Conservation (phyloP, 2,113 vertebrate species). For the Phalacrocorax aristotelis region DNA sequence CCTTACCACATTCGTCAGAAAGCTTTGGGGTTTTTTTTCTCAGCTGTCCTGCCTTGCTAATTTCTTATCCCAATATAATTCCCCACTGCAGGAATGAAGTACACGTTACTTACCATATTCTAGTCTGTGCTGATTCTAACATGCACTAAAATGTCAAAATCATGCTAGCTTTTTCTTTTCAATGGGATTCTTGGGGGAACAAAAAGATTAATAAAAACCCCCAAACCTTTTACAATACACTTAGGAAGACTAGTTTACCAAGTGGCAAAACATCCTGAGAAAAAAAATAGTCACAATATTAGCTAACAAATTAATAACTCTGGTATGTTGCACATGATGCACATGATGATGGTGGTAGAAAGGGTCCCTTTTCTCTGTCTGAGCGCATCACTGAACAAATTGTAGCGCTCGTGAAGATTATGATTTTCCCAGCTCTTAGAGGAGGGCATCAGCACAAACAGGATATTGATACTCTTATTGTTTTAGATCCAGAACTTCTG, state of each 20-base stretch:
- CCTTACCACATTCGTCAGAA: background rate
- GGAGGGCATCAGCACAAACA: background rate
- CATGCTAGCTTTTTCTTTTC: background rate
- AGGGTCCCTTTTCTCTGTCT: background rate
- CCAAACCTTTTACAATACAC: background rate
- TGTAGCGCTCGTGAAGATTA: background rate
- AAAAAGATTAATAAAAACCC: accelerated
- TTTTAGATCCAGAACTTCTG: background rate
- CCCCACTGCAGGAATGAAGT: background rate
- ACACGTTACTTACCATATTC: background rate
- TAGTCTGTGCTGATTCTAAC: background rate
- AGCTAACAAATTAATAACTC: background rate
- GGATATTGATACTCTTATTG: background rate
- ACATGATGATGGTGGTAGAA: background rate
- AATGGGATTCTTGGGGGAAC: background rate
- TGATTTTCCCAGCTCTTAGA: background rate
- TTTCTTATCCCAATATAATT: background rate
- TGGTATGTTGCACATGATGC: background rate
- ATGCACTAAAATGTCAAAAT: background rate
- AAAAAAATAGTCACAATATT: background rate
- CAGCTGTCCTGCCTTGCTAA: background rate
- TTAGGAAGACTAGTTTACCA: background rate
- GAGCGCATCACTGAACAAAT: background rate
- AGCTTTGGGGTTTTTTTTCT: background rate
- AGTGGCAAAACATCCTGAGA: background rate